Percentiles rank a stretch among this genome's conserved stretches.
These are phyloP conservation scores for Camponotus pennsylvanicus DNA, from an alignment of 1,140 invertebrate species.

Conservation along the genomic window DNA sequence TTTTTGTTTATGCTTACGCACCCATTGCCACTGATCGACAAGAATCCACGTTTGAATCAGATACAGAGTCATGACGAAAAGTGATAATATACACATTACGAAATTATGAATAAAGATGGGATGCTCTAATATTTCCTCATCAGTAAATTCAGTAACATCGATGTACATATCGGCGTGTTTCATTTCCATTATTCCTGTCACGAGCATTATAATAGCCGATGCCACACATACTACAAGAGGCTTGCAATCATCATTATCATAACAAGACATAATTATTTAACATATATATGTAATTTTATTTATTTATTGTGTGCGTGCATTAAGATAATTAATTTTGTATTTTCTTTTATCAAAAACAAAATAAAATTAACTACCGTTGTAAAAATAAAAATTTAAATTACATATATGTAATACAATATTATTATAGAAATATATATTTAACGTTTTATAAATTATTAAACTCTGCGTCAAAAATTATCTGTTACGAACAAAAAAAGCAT, in stretches of 20 bases:
- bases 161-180: constrained; percentile 80
- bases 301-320: not conserved
- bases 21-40: constrained; percentile 78
- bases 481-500: not conserved
- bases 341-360: not conserved
- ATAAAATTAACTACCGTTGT: not conserved
- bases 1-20: constrained; percentile 50
- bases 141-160: constrained; percentile 78
- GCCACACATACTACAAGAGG: constrained; percentile 72
- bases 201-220: constrained; percentile 75
- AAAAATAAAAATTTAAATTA: not conserved
- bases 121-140: constrained; percentile 80
- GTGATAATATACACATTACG: constrained; percentile 80
- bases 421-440: not conserved
- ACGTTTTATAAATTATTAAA: not conserved
- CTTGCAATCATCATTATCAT: constrained; percentile 65
- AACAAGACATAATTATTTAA: constrained; percentile 17
- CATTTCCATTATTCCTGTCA: constrained; percentile 80
- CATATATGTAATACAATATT: not conserved
- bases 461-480: not conserved
- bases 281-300: not conserved
- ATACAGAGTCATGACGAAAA: constrained; percentile 80
- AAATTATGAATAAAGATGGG: constrained; percentile 84
- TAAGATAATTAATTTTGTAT: not conserved
- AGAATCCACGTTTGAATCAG: constrained; percentile 81